Evolutionary conservation across 2,113 vertebrate genomes (phyloP), one percentile per base, ranked within the genome.

Genomic region (Orientallactaga bullata): DNA sequence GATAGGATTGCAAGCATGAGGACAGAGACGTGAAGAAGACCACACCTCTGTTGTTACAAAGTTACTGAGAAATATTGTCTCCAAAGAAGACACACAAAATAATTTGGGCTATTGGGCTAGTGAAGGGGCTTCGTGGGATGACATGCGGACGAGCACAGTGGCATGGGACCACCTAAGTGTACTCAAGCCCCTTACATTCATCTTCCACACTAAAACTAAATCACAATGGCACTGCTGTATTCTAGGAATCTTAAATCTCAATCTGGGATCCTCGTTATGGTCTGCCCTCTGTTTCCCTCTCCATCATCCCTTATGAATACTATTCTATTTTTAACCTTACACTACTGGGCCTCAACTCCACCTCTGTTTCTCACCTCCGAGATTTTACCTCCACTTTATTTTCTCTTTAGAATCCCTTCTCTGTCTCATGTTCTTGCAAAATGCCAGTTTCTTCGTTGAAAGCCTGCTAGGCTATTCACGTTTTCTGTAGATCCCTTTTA

Each of bases 71-170:
- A 88, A n/a, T 77, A 23, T 82, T 84, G 39, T 26, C 23, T 20
- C 63, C 58, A 81, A 94, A 58, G n/a, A 88, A 92, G 39, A 88
- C 6, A 71, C n/a, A 77, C 1, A 58, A 47, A 78, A 77, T 76
- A 72, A 32, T 61, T 58, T 17, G 20, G 7, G 30, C 4, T 28
- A 58, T 17, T 39, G n/a, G 35, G 37, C 21, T 61, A 63, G 20
- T 7, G 5, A 80, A 88, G 60, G 21, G 10, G 37, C 20, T 37
- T 55, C 0, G 32, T 69, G n/a, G 82, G 32, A 68, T 66, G 23
- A 20, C 12, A 77, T 13, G 23, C 28, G 9, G 28, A 69, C 30
- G 30, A 23, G 39, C n/a, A 20, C 55, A 55, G 55, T 55, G 55
- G 10, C 55, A 55, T 0, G 2, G 26, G 4, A 1, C 21, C 35